A percentile compares a stretch with the other conserved stretches of the same genome.
These are phyloP conservation scores for Mesochorus sp. DNA, from an alignment of 2,888 invertebrate genomes.

Conservation along the genomic window DNA sequence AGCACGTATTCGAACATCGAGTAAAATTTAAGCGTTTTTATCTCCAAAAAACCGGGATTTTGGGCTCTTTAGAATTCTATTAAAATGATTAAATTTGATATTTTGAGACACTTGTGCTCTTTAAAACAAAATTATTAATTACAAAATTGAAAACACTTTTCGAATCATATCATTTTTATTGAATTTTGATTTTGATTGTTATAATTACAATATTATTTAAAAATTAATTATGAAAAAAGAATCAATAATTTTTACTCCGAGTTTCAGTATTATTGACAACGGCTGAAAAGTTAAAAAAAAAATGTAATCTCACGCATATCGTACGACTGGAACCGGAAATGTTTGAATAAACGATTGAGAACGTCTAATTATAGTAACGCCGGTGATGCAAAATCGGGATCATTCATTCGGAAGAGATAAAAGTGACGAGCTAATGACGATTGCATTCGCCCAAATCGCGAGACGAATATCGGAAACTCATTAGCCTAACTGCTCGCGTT, in stretches of 20 bases:
- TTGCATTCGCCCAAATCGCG: background rate
- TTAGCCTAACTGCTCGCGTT: background rate
- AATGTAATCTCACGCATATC: too few relatives aligned
- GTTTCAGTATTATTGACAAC: too few relatives aligned
- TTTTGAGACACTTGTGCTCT: background rate
- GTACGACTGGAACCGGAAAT: background rate
- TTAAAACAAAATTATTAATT: background rate
- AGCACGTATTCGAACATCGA: background rate
- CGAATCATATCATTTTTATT: background rate
- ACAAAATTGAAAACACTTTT: background rate
- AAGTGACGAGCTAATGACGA: background rate
- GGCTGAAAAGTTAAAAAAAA: background rate
- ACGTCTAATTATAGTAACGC: conserved; percentile 9
- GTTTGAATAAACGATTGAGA: background rate
- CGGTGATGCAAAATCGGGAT: background rate
- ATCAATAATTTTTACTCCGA: too few relatives aligned
- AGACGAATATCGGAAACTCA: conserved; percentile 17
- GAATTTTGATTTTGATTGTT: too few relatives aligned
- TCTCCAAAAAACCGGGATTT: background rate
- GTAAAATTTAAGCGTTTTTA: background rate
- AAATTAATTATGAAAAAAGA: background rate
- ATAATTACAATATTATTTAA: too few relatives aligned
- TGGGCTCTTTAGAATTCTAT: background rate
- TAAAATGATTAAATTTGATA: background rate
- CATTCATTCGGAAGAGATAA: conserved; percentile 47